Evolutionary conservation across 1,140 invertebrate species (phyloP).

Genomic region (Camponotus pennsylvanicus): DNA sequence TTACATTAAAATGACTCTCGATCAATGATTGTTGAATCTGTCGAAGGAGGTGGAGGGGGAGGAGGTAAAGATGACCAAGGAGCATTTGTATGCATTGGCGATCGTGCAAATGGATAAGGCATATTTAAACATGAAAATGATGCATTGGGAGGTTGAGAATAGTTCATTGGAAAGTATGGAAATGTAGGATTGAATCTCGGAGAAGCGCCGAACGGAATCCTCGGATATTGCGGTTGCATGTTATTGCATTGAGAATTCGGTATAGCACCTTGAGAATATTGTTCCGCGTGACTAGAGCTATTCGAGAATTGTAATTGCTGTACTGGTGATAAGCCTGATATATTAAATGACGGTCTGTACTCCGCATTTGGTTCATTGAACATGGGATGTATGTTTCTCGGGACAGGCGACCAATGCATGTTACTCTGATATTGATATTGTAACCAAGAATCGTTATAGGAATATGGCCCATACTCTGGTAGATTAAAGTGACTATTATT

Average conservation of each 20-base stretch:
- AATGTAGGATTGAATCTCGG: conserved; percentile 9
- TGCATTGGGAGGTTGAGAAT: background rate
- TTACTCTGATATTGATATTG: conserved; percentile 39
- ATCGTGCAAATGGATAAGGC: conserved; percentile 35
- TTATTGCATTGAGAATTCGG: conserved; percentile 26
- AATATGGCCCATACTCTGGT: background rate
- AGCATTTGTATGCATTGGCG: background rate
- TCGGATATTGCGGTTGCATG: conserved; percentile 18
- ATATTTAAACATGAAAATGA: conserved; percentile 21
- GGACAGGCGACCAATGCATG: conserved; percentile 12
- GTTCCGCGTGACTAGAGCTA: background rate
- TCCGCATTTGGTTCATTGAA: background rate
- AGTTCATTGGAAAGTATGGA: background rate
- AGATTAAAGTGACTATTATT: background rate
- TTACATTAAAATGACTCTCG: background rate
- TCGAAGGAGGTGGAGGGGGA: background rate
- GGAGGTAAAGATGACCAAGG: background rate
- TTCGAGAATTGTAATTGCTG: background rate
- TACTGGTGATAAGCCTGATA: background rate
- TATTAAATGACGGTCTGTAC: background rate
- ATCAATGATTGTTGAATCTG: background rate
- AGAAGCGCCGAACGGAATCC: conserved; percentile 18
- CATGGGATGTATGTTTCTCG: conserved; percentile 18
- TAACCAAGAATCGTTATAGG: conserved; percentile 22
- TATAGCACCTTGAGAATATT: conserved; percentile 21